Evolutionary conservation across 2,113 vertebrate genomes (phyloP), one percentile per base, ranked within the genome.

Genomic region (Grantiella picta): DNA sequence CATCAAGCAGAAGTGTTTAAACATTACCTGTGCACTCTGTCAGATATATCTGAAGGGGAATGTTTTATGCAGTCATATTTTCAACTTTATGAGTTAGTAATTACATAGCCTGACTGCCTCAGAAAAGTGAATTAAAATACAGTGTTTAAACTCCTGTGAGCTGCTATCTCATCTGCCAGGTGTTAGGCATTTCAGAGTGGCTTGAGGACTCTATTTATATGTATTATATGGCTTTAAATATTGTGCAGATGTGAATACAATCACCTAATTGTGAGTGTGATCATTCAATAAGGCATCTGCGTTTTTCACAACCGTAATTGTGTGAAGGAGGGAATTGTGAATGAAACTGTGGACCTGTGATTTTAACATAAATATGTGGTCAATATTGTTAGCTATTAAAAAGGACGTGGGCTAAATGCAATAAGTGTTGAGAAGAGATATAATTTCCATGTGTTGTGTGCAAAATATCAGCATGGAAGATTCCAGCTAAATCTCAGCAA

Each of bases 121-220:
- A 94, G 94, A 94, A 97, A 97, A 97, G 90, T 79, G 94, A 97
- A 96, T 97, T 98, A 97, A 97, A 97, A 97, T 96, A 88, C 70
- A 79, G 86, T 96, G 95, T 97, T 98, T 97, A 97, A 97, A 59
- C 82, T 96, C 65, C 88, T 95, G 33, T 92, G 89, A 96, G 95
- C 94, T 33, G 11, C 71, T 72, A 76, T 95, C 95, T 97, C 92
- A 96, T 97, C 95, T 92, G 92, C 96, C 97, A 98, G 97, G 98
- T 98, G 97, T 96, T 97, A 91, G 90, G 73, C 92, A 90, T 92
- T 95, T 94, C 72, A 54, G 23, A 94, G 96, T 92, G 93, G 87
- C 94, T 93, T 52, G n/a, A 97, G 68, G 88, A 96, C 87, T 94
- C 89, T 84, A 78, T 97, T 97, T 94, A 75, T 95, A 68, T 86